Evolutionary conservation across 2,797 vertebrate genomes (phyloP).

Genomic region (Eleutherodactylus coqui): DNA sequence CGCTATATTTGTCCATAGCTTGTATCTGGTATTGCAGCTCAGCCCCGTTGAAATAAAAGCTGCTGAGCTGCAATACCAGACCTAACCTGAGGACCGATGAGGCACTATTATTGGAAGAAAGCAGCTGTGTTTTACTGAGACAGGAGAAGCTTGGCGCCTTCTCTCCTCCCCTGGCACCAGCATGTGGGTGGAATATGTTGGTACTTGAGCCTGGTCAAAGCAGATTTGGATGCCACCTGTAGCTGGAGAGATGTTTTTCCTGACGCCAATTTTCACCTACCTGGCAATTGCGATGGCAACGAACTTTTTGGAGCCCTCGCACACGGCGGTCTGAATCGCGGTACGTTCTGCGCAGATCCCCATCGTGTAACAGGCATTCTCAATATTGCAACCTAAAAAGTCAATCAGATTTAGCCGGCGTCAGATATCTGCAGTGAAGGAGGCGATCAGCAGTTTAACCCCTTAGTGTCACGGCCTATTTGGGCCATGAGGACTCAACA

Average conservation of each 20-base stretch:
- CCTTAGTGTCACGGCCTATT: too few species aligned
- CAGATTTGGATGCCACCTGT: neutral
- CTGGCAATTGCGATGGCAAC: conserved; percentile 88
- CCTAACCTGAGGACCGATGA: neutral
- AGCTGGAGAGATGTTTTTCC: neutral
- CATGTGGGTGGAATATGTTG: too few species aligned
- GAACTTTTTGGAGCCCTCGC: conserved; percentile 83
- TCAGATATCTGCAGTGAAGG: neutral
- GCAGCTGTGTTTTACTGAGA: neutral
- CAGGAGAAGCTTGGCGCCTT: too few species aligned
- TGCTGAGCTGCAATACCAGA: neutral
- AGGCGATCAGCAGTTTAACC: too few species aligned
- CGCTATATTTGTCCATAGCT: neutral
- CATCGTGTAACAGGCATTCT: conserved; percentile 85
- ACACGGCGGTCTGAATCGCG: conserved; percentile 87
- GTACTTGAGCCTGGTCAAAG: too few species aligned
- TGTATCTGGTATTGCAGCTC: neutral
- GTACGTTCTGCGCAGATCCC: conserved; percentile 87
- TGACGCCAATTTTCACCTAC: conserved; percentile 68
- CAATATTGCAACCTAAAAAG: conserved; percentile 89
- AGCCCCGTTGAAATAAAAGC: neutral
- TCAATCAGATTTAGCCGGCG: neutral
- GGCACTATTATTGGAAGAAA: neutral
- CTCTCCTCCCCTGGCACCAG: too few species aligned
- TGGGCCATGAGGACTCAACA: too few species aligned